Conservation (phyloP, 53 echinoderm and acorn worm genomes). For the Apostichopus leukothele region DNA sequence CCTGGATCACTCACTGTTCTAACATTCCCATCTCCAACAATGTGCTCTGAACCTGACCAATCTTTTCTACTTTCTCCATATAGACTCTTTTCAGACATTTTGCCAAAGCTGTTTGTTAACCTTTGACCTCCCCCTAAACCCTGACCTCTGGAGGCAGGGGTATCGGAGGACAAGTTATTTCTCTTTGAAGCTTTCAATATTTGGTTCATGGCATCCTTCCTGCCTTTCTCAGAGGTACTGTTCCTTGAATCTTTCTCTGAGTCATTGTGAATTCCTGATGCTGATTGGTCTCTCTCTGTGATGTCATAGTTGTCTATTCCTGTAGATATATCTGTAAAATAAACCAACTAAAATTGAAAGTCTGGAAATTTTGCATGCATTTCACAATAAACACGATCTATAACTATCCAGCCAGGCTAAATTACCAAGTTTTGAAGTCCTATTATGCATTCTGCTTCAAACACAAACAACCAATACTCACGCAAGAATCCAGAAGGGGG, state of each 20-base stretch:
- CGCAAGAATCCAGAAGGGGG: too few relatives aligned
- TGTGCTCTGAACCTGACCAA: neutral
- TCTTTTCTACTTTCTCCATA: neutral
- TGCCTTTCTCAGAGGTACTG: neutral
- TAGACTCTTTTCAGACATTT: neutral
- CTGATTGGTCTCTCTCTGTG: neutral
- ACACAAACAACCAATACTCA: too few relatives aligned
- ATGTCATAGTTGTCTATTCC: neutral
- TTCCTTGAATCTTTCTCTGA: neutral
- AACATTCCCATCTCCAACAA: neutral
- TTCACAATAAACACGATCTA: too few relatives aligned
- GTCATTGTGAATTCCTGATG: neutral
- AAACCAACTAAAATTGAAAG: too few relatives aligned
- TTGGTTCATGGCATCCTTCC: neutral
- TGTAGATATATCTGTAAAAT: slow-evolving; percentile 7
- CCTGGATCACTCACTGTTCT: neutral
- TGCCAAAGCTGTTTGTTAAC: neutral
- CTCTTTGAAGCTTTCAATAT: slow-evolving; percentile 13
- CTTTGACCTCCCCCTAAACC: neutral
- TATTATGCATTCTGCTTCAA: too few relatives aligned
- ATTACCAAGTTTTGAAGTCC: too few relatives aligned
- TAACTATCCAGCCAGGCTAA: too few relatives aligned
- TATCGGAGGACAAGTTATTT: neutral
- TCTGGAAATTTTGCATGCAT: too few relatives aligned
- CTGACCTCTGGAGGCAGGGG: neutral